Conservation (phyloP, 2,888 invertebrate species). For the Eugnorisma glareosa region DNA sequence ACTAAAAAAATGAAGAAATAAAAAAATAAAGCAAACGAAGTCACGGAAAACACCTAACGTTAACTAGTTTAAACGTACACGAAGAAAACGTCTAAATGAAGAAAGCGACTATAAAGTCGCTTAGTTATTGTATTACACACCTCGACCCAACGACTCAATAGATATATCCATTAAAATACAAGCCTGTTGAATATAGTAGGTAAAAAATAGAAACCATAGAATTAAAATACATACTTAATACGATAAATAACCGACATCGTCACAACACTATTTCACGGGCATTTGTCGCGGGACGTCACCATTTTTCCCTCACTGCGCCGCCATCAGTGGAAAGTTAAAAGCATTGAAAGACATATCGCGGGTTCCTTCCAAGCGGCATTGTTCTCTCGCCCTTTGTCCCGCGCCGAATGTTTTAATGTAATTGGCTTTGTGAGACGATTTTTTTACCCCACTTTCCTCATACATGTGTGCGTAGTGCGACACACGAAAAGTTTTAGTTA, state of each 20-base stretch:
- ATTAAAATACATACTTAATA: conserved; percentile 19
- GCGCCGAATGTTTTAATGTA: conserved; percentile 90
- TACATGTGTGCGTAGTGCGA: conserved; percentile 66
- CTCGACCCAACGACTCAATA: background rate
- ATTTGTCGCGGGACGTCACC: conserved; percentile 89
- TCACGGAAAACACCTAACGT: background rate
- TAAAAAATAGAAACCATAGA: background rate
- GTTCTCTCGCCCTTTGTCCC: conserved; percentile 89
- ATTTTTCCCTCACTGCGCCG: conserved; percentile 85
- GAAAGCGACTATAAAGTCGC: background rate
- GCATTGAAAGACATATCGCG: conserved; percentile 91
- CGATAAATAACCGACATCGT: conserved; percentile 20
- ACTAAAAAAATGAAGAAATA: background rate
- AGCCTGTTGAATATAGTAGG: background rate
- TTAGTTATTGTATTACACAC: background rate
- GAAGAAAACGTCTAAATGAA: background rate
- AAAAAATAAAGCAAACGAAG: background rate
- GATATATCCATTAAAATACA: background rate
- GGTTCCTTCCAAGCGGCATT: conserved; percentile 87
- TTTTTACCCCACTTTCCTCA: conserved; percentile 79
- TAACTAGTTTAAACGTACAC: too few species aligned
- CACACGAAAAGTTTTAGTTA: conserved; percentile 71
- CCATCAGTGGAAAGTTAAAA: conserved; percentile 90
- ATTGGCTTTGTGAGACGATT: conserved; percentile 88
- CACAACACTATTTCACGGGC: conserved; percentile 83